Evolutionary conservation across 2,113 vertebrate species (phyloP).

Genomic region (Pao palembangensis): DNA sequence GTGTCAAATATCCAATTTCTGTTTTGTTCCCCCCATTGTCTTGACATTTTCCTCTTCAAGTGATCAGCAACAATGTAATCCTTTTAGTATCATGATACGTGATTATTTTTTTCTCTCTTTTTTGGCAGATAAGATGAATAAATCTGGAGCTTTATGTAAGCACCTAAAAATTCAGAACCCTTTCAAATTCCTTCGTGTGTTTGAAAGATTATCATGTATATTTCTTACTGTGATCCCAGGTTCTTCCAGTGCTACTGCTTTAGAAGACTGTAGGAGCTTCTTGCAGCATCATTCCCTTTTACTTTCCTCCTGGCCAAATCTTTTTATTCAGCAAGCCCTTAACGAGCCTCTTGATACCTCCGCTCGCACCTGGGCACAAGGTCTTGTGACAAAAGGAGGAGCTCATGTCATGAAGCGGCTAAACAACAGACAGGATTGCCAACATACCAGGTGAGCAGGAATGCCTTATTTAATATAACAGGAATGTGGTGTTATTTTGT

Average conservation of each 20-base stretch:
- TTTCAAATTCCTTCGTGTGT: no score
- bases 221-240: background rate
- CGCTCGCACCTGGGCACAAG: conserved; percentile 72
- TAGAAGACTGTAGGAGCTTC: conserved; percentile 69
- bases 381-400: conserved; percentile 48
- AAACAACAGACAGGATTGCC: conserved; percentile 59
- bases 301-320: conserved; percentile 75
- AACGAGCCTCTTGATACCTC: conserved; percentile 69
- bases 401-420: conserved; percentile 63
- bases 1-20: no score
- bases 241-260: background rate
- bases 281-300: conserved; percentile 69
- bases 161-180: no score
- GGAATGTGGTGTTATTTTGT: no score
- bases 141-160: no score
- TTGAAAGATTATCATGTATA: background rate
- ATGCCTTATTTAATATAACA: no score
- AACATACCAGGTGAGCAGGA: conserved; percentile 46
- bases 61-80: background rate
- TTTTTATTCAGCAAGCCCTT: conserved; percentile 82
- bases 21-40: no score
- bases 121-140: no score
- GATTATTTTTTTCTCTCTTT: no score
- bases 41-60: conserved; percentile 20
- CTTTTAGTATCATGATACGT: no score